These are phyloP conservation scores for Polypedilum vanderplanki DNA, from an alignment of 1,140 invertebrate genomes.

Conservation along the genomic window DNA sequence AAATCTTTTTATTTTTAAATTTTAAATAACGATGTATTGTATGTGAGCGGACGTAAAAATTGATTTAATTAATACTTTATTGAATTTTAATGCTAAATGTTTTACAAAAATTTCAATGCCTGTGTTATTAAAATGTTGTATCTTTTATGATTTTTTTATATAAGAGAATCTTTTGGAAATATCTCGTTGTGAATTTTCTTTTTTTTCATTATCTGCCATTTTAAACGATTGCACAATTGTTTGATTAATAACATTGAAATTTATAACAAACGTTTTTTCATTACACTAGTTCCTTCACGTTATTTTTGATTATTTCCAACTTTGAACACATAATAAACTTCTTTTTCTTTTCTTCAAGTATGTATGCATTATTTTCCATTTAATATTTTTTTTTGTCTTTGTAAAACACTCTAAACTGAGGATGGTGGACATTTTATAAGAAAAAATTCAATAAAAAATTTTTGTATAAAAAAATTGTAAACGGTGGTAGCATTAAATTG, in stretches of 20 bases:
- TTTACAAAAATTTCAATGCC: neutral
- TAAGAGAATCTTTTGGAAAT: neutral
- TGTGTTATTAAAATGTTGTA: slow-evolving; percentile 6
- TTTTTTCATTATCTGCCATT: neutral
- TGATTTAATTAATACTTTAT: slow-evolving; percentile 4
- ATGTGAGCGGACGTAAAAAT: slow-evolving; percentile 1
- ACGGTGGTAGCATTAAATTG: too few species aligned
- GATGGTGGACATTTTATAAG: too few species aligned
- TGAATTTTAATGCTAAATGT: slow-evolving; percentile 10
- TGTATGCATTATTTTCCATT: neutral
- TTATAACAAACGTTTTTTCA: neutral
- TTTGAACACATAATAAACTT: neutral
- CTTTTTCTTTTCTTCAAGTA: neutral
- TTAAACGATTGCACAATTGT: slow-evolving; percentile 9
- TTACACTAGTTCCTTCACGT: neutral
- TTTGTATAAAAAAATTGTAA: too few species aligned
- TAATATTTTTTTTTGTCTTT: too few species aligned
- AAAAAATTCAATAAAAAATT: too few species aligned
- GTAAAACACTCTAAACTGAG: too few species aligned
- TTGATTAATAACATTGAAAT: slow-evolving; percentile 7
- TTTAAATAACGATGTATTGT: too few species aligned
- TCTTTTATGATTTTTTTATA: neutral
- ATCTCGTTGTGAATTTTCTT: slow-evolving; percentile 4
- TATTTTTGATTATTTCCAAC: neutral
- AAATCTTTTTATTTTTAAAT: too few species aligned